phyloP scores from a whole-genome alignment of 2,797 vertebrate genomes.

The Crenuchus spilurus region DNA sequence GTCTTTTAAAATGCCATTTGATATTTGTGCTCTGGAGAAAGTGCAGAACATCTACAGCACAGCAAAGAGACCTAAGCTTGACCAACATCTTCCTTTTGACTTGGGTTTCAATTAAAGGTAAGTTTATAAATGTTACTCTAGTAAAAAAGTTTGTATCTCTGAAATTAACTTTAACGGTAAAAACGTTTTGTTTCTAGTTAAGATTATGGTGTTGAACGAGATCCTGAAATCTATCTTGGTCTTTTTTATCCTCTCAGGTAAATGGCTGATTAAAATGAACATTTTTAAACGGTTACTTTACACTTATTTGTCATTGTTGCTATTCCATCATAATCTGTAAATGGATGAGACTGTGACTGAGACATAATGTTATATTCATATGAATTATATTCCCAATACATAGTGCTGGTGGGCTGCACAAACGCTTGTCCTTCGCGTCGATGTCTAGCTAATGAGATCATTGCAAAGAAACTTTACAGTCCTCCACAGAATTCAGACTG shows the following conservation, averaged over 20 bases:
- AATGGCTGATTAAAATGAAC: background rate
- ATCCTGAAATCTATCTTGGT: background rate
- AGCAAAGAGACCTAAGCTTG: background rate
- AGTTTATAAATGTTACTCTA: background rate
- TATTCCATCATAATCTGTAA: background rate
- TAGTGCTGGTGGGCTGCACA: slow-evolving; percentile 14
- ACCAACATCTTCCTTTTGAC: background rate
- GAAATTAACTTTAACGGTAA: background rate
- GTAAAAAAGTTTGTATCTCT: background rate
- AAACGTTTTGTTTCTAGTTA: background rate
- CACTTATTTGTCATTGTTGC: background rate
- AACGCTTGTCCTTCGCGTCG: slow-evolving; percentile 55
- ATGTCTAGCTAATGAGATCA: slow-evolving; percentile 69
- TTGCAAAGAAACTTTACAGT: slow-evolving; percentile 40
- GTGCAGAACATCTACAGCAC: background rate
- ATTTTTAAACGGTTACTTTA: background rate
- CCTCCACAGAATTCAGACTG: slow-evolving; percentile 71
- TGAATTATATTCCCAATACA: slow-evolving; percentile 20
- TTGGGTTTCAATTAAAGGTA: background rate
- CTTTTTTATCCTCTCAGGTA: slow-evolving; percentile 14
- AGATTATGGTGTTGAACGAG: background rate
- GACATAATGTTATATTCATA: background rate
- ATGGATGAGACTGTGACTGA: background rate
- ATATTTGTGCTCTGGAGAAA: slow-evolving; percentile 1
- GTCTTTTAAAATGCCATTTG: slow-evolving; percentile 11